Evolutionary conservation across 2,888 invertebrate genomes (phyloP), one percentile per base, ranked within the genome.

Genomic region (Drosophila paramelanica): DNA sequence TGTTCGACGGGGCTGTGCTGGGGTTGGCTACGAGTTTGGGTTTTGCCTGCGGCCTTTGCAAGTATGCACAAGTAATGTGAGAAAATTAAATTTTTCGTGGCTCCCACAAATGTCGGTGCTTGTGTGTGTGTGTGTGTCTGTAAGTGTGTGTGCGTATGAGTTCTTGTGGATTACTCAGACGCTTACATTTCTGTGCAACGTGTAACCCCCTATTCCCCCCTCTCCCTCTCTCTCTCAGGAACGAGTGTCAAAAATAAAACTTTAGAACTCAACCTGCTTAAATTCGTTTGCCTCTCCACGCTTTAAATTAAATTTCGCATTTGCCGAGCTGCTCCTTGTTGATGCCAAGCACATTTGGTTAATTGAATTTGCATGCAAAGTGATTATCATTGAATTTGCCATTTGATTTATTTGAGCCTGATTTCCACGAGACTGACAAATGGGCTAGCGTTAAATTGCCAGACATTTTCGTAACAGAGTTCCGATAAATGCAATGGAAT

Each of bases 61-160:
- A 79, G 79, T 84, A 86, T 83, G 84, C 87, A 81, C 83, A 85
- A 88, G 85, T 88, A 85, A 88, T 88, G 81, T 88, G 84, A 79
- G 84, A 85, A 85, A 85, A 85, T 85, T 85, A 88, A 77, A 85
- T 85, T 88, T 85, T 82, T 82, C 85, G 76, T 85, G 73, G 73
- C 78, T 61, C 56, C 66, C 73, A 60, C 82, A 85, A 80, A 82
- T 70, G 78, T 69, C 42, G 45, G 58, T 60, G 57, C 49, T 39
- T 10, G 25, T 53, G 36, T 52, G 42, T 31, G 20, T 47, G 36
- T 36, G 27, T 53, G 45, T 43, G 46, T 60, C 43, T 39, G 11
- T 65, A 47, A 46, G 33, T 49, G 20, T 60, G 36, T 52, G 49
- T 53, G 17, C 43, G 41, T 49, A 8, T 33, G 57, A 43, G 50